These are phyloP conservation scores for Popillia japonica DNA, from an alignment of 1,140 invertebrate species.

Conservation along the genomic window DNA sequence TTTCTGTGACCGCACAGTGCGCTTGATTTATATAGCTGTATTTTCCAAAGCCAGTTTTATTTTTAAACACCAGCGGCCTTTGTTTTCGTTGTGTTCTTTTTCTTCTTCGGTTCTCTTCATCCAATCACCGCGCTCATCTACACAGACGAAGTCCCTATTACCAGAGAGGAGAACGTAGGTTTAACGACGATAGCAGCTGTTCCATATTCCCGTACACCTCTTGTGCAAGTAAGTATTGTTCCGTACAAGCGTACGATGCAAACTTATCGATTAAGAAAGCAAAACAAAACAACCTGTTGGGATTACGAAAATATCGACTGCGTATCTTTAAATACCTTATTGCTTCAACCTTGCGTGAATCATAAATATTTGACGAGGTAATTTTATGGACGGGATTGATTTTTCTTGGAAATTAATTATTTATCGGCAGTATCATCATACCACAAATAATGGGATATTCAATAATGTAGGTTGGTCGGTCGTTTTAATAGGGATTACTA, in stretches of 20 bases:
- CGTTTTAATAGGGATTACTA: neutral
- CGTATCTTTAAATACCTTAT: neutral
- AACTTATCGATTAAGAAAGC: conserved; percentile 1
- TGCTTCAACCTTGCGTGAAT: conserved; percentile 29
- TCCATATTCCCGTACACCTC: conserved; percentile 8
- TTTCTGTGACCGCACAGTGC: conserved; percentile 16
- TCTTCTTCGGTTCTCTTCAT: conserved; percentile 4
- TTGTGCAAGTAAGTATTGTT: neutral
- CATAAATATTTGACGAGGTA: conserved; percentile 30
- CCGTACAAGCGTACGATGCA: neutral
- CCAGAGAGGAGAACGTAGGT: neutral
- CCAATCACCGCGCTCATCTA: conserved; percentile 14
- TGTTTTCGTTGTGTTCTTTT: conserved; percentile 5
- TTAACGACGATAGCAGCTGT: neutral
- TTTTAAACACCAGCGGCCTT: conserved; percentile 25
- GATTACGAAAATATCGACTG: conserved; percentile 26
- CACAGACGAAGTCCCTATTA: neutral
- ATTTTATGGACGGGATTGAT: conserved; percentile 11
- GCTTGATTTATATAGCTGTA: conserved; percentile 27
- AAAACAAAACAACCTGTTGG: conserved; percentile 31
- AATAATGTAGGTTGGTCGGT: neutral
- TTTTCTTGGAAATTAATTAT: conserved; percentile 13
- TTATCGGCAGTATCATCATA: conserved; percentile 1
- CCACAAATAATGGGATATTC: neutral
- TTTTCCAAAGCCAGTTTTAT: conserved; percentile 33